phyloP scores from a whole-genome alignment of 2,113 vertebrate species.

The Alouatta palliata region DNA sequence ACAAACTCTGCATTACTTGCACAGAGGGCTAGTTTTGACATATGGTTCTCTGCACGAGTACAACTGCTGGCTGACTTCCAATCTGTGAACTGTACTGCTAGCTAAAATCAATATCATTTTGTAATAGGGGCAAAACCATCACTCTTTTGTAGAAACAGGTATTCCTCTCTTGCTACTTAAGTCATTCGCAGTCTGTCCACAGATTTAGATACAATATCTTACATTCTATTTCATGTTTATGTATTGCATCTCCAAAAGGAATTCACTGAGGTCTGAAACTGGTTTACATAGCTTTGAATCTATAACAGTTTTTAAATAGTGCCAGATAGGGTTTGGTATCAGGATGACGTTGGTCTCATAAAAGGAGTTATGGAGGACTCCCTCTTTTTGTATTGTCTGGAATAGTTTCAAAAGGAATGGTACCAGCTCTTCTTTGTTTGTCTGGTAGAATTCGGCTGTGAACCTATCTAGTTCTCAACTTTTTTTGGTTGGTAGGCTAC shows the following conservation, averaged over 20 bases:
- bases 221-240: not conserved
- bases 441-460: too few relatives aligned
- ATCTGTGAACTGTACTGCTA: constrained; percentile 35
- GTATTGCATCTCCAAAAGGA: not conserved
- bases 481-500: too few relatives aligned
- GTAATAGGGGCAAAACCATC: constrained; percentile 52
- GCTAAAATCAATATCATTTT: constrained; percentile 54
- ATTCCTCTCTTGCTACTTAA: constrained; percentile 49
- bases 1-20: constrained; percentile 43
- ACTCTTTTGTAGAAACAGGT: constrained; percentile 51
- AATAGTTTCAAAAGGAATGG: too few relatives aligned
- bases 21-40: constrained; percentile 41
- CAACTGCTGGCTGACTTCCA: constrained; percentile 50
- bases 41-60: constrained; percentile 39
- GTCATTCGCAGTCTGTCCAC: not conserved
- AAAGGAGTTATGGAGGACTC: too few relatives aligned
- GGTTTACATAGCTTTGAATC: not conserved
- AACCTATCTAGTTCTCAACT: too few relatives aligned
- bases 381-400: too few relatives aligned
- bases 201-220: not conserved
- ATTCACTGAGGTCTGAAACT: not conserved
- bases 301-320: not conserved
- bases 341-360: too few relatives aligned
- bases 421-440: too few relatives aligned
- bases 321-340: not conserved